These are phyloP conservation scores for Phacellophora camtschatica DNA, from an alignment of 30 jellyfish, hydroid and myxozoan genomes.

Conservation along the genomic window DNA sequence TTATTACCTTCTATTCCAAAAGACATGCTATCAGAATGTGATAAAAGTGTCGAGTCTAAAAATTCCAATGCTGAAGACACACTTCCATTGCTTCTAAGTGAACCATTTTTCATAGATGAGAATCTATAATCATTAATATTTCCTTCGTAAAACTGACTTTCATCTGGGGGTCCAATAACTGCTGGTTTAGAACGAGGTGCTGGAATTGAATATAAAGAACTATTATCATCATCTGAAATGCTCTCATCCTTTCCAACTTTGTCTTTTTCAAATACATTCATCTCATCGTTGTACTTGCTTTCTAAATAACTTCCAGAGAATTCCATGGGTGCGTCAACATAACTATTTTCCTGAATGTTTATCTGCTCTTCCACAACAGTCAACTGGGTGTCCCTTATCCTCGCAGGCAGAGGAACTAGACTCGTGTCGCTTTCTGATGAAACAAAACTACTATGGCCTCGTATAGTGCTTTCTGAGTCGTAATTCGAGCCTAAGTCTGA, in stretches of 20 bases:
- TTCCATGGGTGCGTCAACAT: neutral
- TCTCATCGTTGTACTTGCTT: neutral
- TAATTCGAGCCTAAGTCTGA: conserved; percentile 1
- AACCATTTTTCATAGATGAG: conserved; percentile 31
- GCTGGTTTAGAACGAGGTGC: conserved; percentile 37
- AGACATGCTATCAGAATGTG: conserved; percentile 39
- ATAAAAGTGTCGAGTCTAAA: conserved; percentile 51
- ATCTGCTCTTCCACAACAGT: neutral
- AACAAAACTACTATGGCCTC: conserved; percentile 5
- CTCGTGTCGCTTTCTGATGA: conserved; percentile 52
- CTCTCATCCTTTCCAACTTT: too few species aligned
- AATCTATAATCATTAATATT: neutral
- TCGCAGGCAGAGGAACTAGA: conserved; percentile 38
- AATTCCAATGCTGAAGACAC: conserved; percentile 62
- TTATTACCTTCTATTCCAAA: neutral
- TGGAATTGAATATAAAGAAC: conserved; percentile 37
- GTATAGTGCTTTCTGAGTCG: conserved; percentile 31
- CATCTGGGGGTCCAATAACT: neutral
- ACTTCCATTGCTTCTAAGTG: conserved; percentile 47
- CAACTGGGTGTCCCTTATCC: neutral
- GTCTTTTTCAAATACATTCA: too few species aligned
- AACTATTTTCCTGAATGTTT: neutral
- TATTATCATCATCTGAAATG: conserved; percentile 5
- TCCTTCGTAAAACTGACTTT: neutral
- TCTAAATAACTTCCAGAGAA: neutral